Evolutionary conservation across 2,888 invertebrate species (phyloP).

Genomic region (Eremobia ochroleuca): DNA sequence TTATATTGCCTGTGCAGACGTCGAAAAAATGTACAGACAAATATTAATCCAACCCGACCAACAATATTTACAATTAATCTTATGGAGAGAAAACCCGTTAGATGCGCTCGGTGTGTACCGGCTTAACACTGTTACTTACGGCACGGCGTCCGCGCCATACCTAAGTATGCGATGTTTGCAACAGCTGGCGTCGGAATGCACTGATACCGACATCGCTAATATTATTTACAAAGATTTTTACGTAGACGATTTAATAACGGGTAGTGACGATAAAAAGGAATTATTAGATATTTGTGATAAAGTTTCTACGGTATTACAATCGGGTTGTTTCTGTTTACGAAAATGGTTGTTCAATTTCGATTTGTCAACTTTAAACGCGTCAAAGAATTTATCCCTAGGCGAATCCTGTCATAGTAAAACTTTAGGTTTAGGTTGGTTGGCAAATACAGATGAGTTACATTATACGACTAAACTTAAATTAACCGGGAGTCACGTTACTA

Average conservation of each 20-base stretch:
- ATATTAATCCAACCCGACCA: constrained; percentile 16
- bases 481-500: constrained; percentile 10
- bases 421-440: constrained; percentile 7
- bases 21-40: constrained; percentile 13
- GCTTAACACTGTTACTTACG: no score
- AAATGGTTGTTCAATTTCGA: constrained; percentile 16
- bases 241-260: background rate
- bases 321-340: constrained; percentile 16
- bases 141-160: constrained; percentile 12
- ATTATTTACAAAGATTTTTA: constrained; percentile 2
- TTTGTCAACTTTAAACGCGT: constrained; percentile 5
- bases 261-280: constrained; percentile 2
- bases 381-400: constrained; percentile 12
- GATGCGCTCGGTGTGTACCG: constrained; percentile 11
- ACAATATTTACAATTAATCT: constrained; percentile 9
- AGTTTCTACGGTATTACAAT: constrained; percentile 1
- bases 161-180: constrained; percentile 5
- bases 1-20: constrained; percentile 12
- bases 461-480: constrained; percentile 1
- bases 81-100: constrained; percentile 2
- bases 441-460: constrained; percentile 6
- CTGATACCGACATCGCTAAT: background rate
- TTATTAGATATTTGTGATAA: constrained; percentile 2
- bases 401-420: constrained; percentile 21
- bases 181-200: no score